phyloP scores from a whole-genome alignment of 2,113 vertebrate species.

The Sigmodon hispidus region DNA sequence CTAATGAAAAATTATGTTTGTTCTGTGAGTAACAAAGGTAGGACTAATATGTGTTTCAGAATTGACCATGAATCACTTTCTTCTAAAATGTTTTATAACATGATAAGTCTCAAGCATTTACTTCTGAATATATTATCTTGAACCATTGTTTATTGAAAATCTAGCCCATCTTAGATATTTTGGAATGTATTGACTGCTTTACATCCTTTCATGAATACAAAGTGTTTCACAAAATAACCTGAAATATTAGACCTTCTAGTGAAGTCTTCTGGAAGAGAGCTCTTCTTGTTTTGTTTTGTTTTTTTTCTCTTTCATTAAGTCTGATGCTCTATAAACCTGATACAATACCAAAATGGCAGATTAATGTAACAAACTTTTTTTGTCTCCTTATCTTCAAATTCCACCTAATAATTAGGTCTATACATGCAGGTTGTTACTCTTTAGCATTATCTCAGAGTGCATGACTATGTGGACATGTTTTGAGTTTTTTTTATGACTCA shows the following conservation, averaged over 20 bases:
- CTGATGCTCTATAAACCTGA: background rate
- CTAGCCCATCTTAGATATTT: background rate
- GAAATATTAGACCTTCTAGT: background rate
- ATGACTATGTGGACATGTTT: background rate
- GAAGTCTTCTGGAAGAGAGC: background rate
- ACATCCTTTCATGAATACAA: background rate
- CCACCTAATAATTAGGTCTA: background rate
- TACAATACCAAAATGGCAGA: background rate
- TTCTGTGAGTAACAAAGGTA: background rate
- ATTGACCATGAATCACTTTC: background rate
- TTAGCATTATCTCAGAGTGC: background rate
- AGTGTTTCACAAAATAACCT: background rate
- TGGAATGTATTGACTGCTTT: background rate
- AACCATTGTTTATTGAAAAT: background rate
- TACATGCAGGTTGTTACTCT: background rate
- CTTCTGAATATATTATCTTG: background rate
- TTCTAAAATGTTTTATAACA: background rate
- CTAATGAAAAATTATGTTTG: background rate
- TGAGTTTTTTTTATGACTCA: background rate
- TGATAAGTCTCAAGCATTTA: background rate
- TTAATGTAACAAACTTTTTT: background rate
- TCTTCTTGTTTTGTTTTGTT: background rate
- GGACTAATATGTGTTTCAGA: background rate
- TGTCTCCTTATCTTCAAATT: fast-evolving
- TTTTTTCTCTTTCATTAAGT: background rate